Evolutionary conservation across 2,113 vertebrate species (phyloP).

Genomic region (Oenanthe melanoleuca): DNA sequence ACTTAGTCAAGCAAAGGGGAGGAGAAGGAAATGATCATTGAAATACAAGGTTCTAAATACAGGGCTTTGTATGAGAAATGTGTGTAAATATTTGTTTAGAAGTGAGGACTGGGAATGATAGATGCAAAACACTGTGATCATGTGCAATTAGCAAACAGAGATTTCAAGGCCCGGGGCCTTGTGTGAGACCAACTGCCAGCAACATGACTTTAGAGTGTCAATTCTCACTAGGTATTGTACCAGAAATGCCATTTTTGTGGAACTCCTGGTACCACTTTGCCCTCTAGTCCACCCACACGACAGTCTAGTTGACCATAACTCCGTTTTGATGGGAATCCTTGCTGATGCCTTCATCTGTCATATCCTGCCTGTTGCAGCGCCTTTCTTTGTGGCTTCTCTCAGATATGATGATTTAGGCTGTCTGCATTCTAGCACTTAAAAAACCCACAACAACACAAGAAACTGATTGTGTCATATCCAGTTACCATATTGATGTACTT

Average conservation of each 20-base stretch:
- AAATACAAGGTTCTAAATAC: constrained; percentile 33
- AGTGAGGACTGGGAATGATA: background rate
- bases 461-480: rapidly evolving
- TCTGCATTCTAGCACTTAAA: background rate
- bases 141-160: background rate
- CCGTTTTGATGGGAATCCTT: background rate
- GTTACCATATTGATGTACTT: background rate
- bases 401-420: background rate
- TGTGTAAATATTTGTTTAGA: background rate
- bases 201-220: background rate
- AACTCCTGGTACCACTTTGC: background rate
- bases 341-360: background rate
- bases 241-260: background rate
- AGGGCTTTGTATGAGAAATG: background rate
- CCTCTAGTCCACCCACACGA: background rate
- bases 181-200: background rate
- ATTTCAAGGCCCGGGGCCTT: background rate
- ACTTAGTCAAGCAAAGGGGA: constrained; percentile 40
- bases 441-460: background rate
- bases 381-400: background rate
- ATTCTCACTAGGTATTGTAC: background rate
- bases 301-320: background rate
- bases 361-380: background rate
- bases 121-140: background rate
- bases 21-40: constrained; percentile 56